Conservation (phyloP, 2,113 vertebrate genomes). For the Notarius lentiginosus region DNA sequence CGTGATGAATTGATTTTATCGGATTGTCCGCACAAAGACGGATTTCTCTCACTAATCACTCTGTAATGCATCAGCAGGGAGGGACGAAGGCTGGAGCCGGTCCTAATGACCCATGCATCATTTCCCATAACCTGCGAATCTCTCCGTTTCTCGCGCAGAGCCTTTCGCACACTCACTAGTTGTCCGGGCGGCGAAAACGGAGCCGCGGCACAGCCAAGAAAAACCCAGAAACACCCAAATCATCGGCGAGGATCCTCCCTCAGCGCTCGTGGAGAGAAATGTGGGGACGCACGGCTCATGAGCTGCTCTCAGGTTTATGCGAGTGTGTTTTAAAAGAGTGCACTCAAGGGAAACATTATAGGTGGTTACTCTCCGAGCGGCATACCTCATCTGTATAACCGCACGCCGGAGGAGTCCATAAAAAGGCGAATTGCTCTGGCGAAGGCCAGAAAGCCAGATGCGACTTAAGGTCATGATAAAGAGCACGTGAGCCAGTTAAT, state of each 20-base stretch:
- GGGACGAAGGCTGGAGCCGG: constrained; percentile 44
- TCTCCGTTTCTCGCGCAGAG: constrained; percentile 33
- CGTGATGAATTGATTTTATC: constrained; percentile 35
- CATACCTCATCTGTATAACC: constrained; percentile 40
- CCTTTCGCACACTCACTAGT: constrained; percentile 38
- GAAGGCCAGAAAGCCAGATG: constrained; percentile 20
- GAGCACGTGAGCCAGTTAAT: background rate
- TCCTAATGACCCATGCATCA: constrained; percentile 57
- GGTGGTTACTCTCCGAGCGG: constrained; percentile 43
- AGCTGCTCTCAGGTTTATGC: constrained; percentile 50
- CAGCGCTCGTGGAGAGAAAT: constrained; percentile 52
- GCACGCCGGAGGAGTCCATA: constrained; percentile 19
- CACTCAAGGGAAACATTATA: constrained; percentile 50
- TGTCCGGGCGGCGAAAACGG: constrained; percentile 45
- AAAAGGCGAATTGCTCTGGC: constrained; percentile 12
- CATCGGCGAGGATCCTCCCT: constrained; percentile 51
- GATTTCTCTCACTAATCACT: constrained; percentile 54
- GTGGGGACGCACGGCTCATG: constrained; percentile 45
- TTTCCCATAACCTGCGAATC: constrained; percentile 48
- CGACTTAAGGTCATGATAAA: constrained; percentile 29
- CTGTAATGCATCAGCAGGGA: constrained; percentile 50
- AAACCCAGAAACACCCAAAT: constrained; percentile 56
- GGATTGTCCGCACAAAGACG: constrained; percentile 39
- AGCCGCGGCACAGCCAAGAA: constrained; percentile 43
- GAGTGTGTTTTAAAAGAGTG: constrained; percentile 51